Conservation (phyloP, 2,888 invertebrate genomes). For the Noctua comes region DNA sequence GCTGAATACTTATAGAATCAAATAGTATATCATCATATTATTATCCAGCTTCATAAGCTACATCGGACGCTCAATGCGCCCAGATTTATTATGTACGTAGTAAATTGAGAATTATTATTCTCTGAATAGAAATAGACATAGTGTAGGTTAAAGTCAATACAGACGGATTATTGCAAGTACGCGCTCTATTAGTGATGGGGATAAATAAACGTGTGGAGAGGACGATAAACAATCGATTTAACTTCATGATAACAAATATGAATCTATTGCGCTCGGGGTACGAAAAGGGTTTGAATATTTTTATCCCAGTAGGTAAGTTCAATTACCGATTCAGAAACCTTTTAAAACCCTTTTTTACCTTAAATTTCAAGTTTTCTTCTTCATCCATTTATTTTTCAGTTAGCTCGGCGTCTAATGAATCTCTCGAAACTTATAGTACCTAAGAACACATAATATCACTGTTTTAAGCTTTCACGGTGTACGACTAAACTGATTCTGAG, state of each 20-base stretch:
- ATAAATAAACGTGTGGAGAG: conserved; percentile 12
- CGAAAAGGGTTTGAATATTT: neutral
- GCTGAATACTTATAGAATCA: neutral
- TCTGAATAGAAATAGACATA: conserved; percentile 39
- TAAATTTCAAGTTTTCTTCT: neutral
- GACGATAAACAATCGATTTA: neutral
- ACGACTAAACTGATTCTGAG: too few relatives aligned
- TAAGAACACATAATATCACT: neutral
- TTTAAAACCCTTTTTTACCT: neutral
- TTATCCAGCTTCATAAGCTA: neutral
- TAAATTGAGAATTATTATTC: conserved; percentile 26
- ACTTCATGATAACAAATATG: neutral
- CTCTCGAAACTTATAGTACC: neutral
- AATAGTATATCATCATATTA: neutral
- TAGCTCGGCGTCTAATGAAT: neutral
- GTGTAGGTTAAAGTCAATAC: conserved; percentile 6
- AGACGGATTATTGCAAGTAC: conserved; percentile 36
- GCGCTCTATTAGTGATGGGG: conserved; percentile 25
- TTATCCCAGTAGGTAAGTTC: neutral
- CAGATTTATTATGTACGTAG: conserved; percentile 25
- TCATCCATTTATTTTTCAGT: neutral
- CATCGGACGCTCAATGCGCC: neutral
- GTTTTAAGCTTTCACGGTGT: too few relatives aligned
- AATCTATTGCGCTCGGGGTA: neutral
- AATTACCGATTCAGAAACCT: neutral